Evolutionary conservation across 2,113 vertebrate species (phyloP), one percentile per base, ranked within the genome.

Genomic region (Barnardius zonarius): DNA sequence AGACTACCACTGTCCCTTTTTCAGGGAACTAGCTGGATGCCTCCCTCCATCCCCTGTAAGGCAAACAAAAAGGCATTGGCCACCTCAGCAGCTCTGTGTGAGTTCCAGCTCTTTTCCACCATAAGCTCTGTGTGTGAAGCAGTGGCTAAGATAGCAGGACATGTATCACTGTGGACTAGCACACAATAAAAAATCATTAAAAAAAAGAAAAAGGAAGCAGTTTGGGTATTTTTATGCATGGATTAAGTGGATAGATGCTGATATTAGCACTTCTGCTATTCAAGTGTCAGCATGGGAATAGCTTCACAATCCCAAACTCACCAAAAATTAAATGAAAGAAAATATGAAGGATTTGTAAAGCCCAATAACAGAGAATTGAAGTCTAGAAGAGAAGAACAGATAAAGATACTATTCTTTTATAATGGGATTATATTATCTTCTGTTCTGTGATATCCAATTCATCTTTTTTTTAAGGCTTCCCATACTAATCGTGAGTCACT

Each of bases 401-500:
- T 62, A 72, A 74, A 93, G 70, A 85, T 31, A 19, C 14, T 4
- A 4, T 9, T 74, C 59, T 76, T 54, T 61, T 27, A 5, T 46
- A 46, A 48, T 17, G 43, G 61, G 43, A 73, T 88, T 68, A 16
- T 30, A 17, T 83, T 35, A 37, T 62, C 52, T 89, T 16, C 67
- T 39, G 27, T 51, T 39, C 79, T 27, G 70, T 49, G 28, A 88
- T 63, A 88, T 18, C 23, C 72, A 84, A 5, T 5, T 66, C 51
- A 23, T 30, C 15, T n/a, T 24, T 35, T 24, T 24, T 59, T 55
- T n/a, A 6, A 9, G 35, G 31, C 81, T 92, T 55, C 18, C 20
- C 78, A n/a, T 13, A 4, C 24, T 7, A 3, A 30, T 27, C 4
- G 0, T 1, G 37, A 8, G 49, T 6, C 35, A 7, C 22, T 10